Conservation (phyloP, 1,140 invertebrate species). For the Aphidius ervi region DNA sequence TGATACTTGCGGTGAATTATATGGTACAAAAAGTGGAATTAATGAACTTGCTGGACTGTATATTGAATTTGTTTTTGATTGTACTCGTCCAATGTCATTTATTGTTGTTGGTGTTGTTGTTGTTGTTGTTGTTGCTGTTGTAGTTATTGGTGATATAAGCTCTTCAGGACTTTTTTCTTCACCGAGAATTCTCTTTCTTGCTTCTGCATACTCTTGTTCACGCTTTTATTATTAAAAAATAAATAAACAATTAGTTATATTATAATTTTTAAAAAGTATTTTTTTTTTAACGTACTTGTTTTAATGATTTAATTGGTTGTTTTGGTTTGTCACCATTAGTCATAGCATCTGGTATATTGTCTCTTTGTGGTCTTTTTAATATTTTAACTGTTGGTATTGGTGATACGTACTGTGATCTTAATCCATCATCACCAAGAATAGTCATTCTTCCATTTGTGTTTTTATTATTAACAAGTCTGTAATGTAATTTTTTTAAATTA, state of each 20-base stretch:
- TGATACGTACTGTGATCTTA: constrained; percentile 58
- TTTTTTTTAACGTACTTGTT: constrained; percentile 56
- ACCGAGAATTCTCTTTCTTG: constrained; percentile 76
- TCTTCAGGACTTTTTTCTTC: constrained; percentile 75
- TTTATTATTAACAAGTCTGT: constrained; percentile 34
- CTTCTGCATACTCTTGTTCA: constrained; percentile 84
- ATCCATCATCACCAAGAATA: constrained; percentile 46
- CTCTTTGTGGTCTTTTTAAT: constrained; percentile 65
- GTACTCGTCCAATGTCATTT: constrained; percentile 29
- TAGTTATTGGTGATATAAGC: constrained; percentile 55
- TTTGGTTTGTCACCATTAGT: constrained; percentile 64
- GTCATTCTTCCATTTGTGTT: constrained; percentile 44
- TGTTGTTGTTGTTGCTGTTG: constrained; percentile 55
- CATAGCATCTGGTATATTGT: constrained; percentile 43
- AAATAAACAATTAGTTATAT: neutral
- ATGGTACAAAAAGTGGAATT: neutral
- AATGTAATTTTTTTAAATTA: neutral
- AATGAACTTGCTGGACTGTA: constrained; percentile 23
- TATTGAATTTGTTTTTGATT: constrained; percentile 16
- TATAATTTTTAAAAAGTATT: neutral
- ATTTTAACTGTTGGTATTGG: constrained; percentile 78
- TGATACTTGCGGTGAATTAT: constrained; percentile 12
- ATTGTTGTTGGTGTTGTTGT: constrained; percentile 56
- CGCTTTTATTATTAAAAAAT: constrained; percentile 47
- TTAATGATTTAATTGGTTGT: constrained; percentile 77